Base-by-base conservation (phyloP, 2,888 invertebrate species). In the Plebejus anna region DNA sequence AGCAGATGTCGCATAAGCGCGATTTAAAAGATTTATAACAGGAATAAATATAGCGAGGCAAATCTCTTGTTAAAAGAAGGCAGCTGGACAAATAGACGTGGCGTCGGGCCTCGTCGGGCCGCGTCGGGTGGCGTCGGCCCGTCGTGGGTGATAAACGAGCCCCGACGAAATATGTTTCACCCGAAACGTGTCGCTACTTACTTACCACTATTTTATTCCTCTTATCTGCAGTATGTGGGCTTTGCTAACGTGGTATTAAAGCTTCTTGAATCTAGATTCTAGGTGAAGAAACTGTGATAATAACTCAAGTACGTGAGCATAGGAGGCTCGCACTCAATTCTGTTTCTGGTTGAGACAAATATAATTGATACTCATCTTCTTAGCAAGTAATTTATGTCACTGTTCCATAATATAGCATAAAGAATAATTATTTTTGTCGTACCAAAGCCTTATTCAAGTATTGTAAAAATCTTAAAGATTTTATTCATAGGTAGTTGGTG, bases 41-140 rank as follows among this genome's bases (percentile, higher is more conserved):
- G 72, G 77, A 76, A 80, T 89, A 90, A 88, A 90, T 90, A 87
- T 86, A 84, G 83, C 84, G 87, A 88, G 88, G 88, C 86, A 88
- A 89, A 90, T 89, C 89, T 89, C 87, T 88, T 88, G 89, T 90
- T 89, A 88, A 90, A 89, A 89, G 88, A 87, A 89, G 87, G 88
- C 90, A 90, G 90, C 90, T 90, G 91, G 88, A 88, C 89, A 90
- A 91, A 91, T 89, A 90, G 89, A 89, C 16, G 61, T 90, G 86
- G 89, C 85, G 16, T 84, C 38, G 57, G 13, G 28, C 28, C 57
- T 81, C 83, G 84, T 85, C 86, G 86, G 83, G 83, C 81, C 83
- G 82, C 82, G 81, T 81, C 80, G 79, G 79, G 80, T 80, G 79
- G 78, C 71, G 78, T 75, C 77, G 79, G 80, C 81, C 79, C 82